Evolutionary conservation across 2,888 invertebrate genomes (phyloP), one percentile per base, ranked within the genome.

Genomic region (Deilephila porcellus): DNA sequence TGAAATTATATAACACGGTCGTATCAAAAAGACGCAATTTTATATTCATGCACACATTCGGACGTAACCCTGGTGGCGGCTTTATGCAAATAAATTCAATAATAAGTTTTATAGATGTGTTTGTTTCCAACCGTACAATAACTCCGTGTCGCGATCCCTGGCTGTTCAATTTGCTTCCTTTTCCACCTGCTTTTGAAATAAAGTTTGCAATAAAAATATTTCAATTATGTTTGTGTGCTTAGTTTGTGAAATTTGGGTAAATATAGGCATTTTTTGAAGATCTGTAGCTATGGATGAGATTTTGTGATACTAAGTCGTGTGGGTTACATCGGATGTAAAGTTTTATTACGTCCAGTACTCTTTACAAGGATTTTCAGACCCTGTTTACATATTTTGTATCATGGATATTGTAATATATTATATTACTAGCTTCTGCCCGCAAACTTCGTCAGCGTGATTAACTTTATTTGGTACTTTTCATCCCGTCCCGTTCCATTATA

Each of bases 21-120:
- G 19, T 52, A 71, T 34, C 52, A 60, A 62, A 56, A 62, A 71
- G 53, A 8, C 19, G 34, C 4, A 37, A 29, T 34, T 72, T 63
- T 72, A 63, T 53, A 53, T 53, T 20, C 32, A 72, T 63, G 32
- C 63, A 52, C 17, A 53, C 63, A 72, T 56, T 53, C 4, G 52
- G 11, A 72, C 63, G 20, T 72, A 72, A 72, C 56, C 37, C 56
- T 67, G 7, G 34, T 59, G 72, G 62, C 25, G 5, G 45, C 52
- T 53, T 52, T 71, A 80, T 76, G 76, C 76, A 76, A 79, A 83
- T 76, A 76, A 79, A 77, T 76, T 76, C 75, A 78, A 79, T 82
- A 81, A 79, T 79, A 74, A 70, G 77, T 77, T 79, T 77, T 77
- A 78, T 82, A 79, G 76, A 71, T 78, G 73, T 78, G 76, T 81